Conservation (phyloP, 2,797 vertebrate genomes). For the Spinus olivaceus region DNA sequence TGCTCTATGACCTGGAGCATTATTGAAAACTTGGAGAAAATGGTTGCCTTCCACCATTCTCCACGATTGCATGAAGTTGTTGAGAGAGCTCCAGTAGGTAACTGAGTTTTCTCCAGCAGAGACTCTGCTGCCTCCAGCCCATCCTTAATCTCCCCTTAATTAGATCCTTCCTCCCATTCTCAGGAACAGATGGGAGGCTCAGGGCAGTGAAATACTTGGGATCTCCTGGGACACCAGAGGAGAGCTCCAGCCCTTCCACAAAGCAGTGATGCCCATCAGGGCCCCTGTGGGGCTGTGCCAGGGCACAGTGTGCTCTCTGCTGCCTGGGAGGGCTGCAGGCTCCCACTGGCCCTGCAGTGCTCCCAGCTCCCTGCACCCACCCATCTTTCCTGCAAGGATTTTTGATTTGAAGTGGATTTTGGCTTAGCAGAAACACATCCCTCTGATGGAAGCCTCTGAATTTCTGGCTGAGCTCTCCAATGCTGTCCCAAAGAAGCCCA, state of each 20-base stretch:
- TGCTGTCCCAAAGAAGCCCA: background rate
- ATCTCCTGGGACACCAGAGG: background rate
- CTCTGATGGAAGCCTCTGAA: rapidly evolving
- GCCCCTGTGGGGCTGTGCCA: background rate
- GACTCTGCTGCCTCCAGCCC: background rate
- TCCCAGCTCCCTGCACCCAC: background rate
- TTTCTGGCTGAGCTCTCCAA: background rate
- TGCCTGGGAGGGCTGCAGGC: background rate
- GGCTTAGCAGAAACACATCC: background rate
- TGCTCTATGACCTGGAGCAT: background rate
- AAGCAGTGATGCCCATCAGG: rapidly evolving
- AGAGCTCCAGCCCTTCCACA: background rate
- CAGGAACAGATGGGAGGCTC: conserved; percentile 11
- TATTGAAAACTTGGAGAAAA: conserved; percentile 13
- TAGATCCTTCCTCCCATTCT: background rate
- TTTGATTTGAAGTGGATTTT: background rate
- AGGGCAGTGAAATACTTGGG: conserved; percentile 4
- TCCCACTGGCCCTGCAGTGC: rapidly evolving
- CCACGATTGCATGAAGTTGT: background rate
- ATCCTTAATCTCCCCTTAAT: conserved; percentile 33
- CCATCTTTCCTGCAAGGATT: background rate
- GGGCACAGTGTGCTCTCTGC: background rate
- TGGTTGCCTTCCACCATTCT: background rate
- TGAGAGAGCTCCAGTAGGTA: background rate
- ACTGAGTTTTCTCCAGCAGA: conserved; percentile 18